Evolutionary conservation across 23 tunicate genomes (phyloP), one percentile per base, ranked within the genome.

Genomic region (Aplidium turbinatum): DNA sequence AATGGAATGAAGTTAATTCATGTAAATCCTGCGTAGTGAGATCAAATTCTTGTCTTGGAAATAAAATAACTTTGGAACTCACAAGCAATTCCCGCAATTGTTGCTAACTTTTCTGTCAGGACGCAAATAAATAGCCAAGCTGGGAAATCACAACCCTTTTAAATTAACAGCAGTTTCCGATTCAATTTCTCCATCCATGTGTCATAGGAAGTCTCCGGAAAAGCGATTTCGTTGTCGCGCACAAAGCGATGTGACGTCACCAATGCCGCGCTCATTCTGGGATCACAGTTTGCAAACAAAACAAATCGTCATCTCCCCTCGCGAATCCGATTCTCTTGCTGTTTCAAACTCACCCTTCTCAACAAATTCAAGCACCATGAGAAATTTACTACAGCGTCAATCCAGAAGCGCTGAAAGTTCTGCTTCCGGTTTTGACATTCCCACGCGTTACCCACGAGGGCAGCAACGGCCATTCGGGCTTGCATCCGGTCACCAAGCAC

Each of bases 371-470:
- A 35, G 3, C 7, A 3, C 36, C 35, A 36, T 48, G 58, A 38
- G 76, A 70, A 66, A 29, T 29, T 3, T 66, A 38, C 73, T 75
- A 19, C 89, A 76, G 55, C 81, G 89, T 35, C 46, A 72, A 0
- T 68, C 78, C 62, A 42, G 87, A 42, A 81, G 87, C 31, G 87
- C 87, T 21, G 87, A 81, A 25, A 40, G 32, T 35, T 26, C 29
- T 29, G 72, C 72, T 11, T 60, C 78, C 63, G 67, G 72, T 52
- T 72, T 26, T 36, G 87, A 81, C 31, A 47, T 81, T 60, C 79
- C 87, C 35, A 50, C 79, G 63, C 87, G 91, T n/a, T 85, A 85
- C 62, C 91, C 91, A 32, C 91, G 91, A 11, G 91, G 91, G 39
- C 91, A 85, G 54, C 91, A 85, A 54, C 72, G 91, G 11, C 91